A percentile compares a stretch with the other conserved stretches of the same genome.
phyloP scores from a whole-genome alignment of 2,797 vertebrate species.

The Hylomyscus alleni region DNA sequence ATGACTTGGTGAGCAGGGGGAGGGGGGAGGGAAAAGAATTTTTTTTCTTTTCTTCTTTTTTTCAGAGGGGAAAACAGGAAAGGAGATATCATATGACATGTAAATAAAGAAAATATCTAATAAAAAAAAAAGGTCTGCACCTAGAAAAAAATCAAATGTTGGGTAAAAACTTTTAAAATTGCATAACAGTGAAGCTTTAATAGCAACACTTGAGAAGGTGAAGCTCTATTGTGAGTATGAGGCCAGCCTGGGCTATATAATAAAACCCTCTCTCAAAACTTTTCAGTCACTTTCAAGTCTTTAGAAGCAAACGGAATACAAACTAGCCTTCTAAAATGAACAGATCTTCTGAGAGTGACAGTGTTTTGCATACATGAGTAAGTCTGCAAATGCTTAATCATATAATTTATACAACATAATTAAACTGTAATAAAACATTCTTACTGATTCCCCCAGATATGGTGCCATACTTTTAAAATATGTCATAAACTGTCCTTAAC shows the following conservation, averaged over 20 bases:
- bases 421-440: slow-evolving; percentile 52
- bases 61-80: too few species aligned
- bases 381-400: slow-evolving; percentile 61
- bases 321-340: slow-evolving; percentile 41
- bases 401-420: slow-evolving; percentile 41
- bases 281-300: slow-evolving; percentile 33
- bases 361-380: slow-evolving; percentile 52
- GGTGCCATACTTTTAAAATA: slow-evolving; percentile 48
- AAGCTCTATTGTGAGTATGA: neutral
- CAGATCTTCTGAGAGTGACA: neutral
- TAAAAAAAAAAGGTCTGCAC: neutral
- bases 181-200: neutral
- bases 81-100: too few species aligned
- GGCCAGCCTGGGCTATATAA: neutral
- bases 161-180: neutral
- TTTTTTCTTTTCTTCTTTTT: too few species aligned
- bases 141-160: slow-evolving; percentile 34
- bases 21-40: too few species aligned
- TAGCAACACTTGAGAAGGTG: neutral
- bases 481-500: slow-evolving; percentile 28
- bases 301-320: slow-evolving; percentile 54
- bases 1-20: too few species aligned
- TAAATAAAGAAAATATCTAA: too few species aligned
- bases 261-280: neutral
- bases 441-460: slow-evolving; percentile 49